Conservation (phyloP, 2,113 vertebrate species). For the Camelus dromedarius region DNA sequence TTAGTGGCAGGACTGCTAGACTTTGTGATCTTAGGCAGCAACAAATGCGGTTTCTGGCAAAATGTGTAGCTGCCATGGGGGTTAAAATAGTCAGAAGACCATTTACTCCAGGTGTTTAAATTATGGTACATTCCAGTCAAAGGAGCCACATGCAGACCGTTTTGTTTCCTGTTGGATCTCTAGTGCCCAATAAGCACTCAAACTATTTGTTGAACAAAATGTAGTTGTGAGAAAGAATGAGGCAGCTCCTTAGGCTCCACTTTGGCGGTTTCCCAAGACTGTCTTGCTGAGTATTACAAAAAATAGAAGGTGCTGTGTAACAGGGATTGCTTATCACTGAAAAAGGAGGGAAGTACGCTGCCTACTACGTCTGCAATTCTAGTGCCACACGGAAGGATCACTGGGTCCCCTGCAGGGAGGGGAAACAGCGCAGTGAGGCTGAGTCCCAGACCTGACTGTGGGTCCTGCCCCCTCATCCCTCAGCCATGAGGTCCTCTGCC, state of each 20-base stretch:
- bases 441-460: not conserved
- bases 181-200: not conserved
- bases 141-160: not conserved
- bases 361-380: not conserved
- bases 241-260: not conserved
- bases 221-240: not conserved
- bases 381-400: not conserved
- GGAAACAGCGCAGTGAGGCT: not conserved
- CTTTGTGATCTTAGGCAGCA: not conserved
- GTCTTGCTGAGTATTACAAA: not conserved
- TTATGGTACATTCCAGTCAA: not conserved
- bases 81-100: not conserved
- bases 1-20: not conserved
- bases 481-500: not conserved
- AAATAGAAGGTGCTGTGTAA: not conserved
- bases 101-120: not conserved
- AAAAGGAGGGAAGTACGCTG: not conserved
- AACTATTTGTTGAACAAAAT: not conserved
- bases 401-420: rapidly evolving
- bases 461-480: not conserved
- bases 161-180: not conserved
- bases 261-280: not conserved
- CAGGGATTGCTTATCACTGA: not conserved
- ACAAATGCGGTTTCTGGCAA: not conserved
- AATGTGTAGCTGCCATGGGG: not conserved